Base-by-base conservation (phyloP, 2,797 vertebrate species). In the Siniperca scherzeri region DNA sequence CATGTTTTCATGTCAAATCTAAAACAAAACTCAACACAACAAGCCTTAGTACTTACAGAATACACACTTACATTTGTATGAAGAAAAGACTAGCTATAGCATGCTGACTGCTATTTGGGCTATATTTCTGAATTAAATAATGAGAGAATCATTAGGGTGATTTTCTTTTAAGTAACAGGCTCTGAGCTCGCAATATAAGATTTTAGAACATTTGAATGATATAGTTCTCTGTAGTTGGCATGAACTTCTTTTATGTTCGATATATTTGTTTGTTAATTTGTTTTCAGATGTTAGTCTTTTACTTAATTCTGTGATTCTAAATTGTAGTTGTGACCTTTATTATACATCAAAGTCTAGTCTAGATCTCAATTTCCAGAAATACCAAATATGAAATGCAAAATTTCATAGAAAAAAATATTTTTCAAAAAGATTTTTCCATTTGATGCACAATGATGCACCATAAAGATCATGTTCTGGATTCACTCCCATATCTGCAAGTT, bases 1-100 rank as follows among this genome's bases (percentile, higher is more conserved):
- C 65, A 42, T 36, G 46, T 52, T 66, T 57, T 61, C 8, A 70
- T 27, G 40, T 73, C 30, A 66, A 8, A 69, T 44, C 22, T 13
- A 21, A 74, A 40, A 59, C n/a, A 61, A 79, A 57, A 62, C 1
- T 17, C 22, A 74, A 53, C 60, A 70, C 66, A 82, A 52, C 33
- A 61, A 36, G 25, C 68, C 48, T 52, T 0, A 52, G 42, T 16
- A 73, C 36, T 40, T 10, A 5, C 17, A 52, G 16, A 33, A 59
- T 11, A 27, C 7, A 10, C 33, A 50, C 64, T 33, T 36, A 13
- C 8, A 65, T 33, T 27, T 48, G 12, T 19, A 52, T 40, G 8
- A 57, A 44, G 17, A 27, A 46, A 27, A 53, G 9, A 11, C 1
- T 17, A 25, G 11, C 65, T 7, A 10, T 1, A 42, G 7, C 33